Evolutionary conservation across 2,888 invertebrate species (phyloP).

Genomic region (Cataglyphis cursor): DNA sequence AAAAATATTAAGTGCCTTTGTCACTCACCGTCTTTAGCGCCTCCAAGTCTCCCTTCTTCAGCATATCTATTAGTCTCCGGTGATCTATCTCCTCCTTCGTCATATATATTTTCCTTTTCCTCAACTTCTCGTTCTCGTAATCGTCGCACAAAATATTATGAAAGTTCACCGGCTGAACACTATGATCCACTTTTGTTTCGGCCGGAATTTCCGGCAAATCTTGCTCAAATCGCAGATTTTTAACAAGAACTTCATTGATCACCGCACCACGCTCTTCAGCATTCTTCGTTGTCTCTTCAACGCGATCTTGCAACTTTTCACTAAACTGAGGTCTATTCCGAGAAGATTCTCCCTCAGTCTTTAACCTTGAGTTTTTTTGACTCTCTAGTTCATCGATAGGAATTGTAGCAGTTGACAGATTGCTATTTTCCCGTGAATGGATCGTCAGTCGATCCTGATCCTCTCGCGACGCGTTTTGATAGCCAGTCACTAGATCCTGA

Average conservation of each 20-base stretch:
- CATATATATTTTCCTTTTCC: slow-evolving; percentile 78
- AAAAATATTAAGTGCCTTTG: slow-evolving; percentile 5
- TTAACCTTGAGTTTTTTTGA: slow-evolving; percentile 57
- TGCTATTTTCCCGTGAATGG: slow-evolving; percentile 72
- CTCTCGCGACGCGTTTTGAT: slow-evolving; percentile 40
- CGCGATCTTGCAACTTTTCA: background rate
- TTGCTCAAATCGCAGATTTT: slow-evolving; percentile 81
- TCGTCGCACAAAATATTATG: slow-evolving; percentile 81
- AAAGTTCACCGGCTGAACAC: slow-evolving; percentile 74
- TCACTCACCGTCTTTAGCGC: slow-evolving; percentile 81
- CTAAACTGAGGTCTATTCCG: slow-evolving; percentile 26
- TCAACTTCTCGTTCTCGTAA: slow-evolving; percentile 76
- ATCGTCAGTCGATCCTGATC: slow-evolving; percentile 34
- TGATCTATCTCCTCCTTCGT: slow-evolving; percentile 82
- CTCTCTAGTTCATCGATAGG: slow-evolving; percentile 70
- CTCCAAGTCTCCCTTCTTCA: slow-evolving; percentile 79
- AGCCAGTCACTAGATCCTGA: slow-evolving; percentile 58
- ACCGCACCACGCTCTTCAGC: slow-evolving; percentile 69
- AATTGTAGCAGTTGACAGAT: slow-evolving; percentile 70
- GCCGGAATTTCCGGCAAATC: slow-evolving; percentile 72
- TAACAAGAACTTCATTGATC: slow-evolving; percentile 80
- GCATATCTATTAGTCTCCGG: slow-evolving; percentile 80
- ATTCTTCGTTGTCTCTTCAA: slow-evolving; percentile 44
- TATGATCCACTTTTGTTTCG: slow-evolving; percentile 61
- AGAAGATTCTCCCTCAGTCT: slow-evolving; percentile 60